phyloP scores from a whole-genome alignment of 2,797 vertebrate species.

The Sebastiscus albofasciatus region DNA sequence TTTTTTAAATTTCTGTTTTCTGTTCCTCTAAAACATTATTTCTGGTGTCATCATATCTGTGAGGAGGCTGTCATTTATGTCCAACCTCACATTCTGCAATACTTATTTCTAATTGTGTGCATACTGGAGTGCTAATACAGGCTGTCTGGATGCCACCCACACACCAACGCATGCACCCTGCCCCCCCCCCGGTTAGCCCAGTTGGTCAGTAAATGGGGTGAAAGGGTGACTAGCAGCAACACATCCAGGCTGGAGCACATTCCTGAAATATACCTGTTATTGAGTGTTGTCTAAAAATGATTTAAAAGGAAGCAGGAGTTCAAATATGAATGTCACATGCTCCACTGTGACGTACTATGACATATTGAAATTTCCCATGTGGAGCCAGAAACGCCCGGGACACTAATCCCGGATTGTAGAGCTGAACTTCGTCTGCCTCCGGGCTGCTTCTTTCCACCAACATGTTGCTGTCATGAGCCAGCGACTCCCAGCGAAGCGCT shows the following conservation, averaged over 20 bases:
- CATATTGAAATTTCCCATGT: background rate
- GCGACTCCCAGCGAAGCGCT: background rate
- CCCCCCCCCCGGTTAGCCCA: conserved; percentile 15
- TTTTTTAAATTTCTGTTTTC: too few relatives aligned
- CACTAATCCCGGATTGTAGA: background rate
- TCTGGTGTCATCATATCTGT: too few relatives aligned
- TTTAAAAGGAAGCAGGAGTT: background rate
- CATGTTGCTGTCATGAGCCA: background rate
- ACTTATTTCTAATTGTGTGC: background rate
- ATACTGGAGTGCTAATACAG: background rate
- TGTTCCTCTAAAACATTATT: too few relatives aligned
- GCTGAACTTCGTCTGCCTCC: background rate
- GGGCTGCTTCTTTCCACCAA: background rate
- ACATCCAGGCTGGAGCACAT: background rate
- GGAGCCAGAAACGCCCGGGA: background rate
- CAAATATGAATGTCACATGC: background rate
- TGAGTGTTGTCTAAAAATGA: too few relatives aligned
- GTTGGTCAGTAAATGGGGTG: conserved; percentile 42
- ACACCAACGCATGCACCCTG: conserved; percentile 30
- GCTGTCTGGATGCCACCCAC: conserved; percentile 46
- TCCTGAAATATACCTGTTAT: background rate
- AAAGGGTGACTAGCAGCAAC: background rate
- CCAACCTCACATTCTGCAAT: background rate
- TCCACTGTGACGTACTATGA: background rate
- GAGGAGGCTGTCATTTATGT: background rate